Base-by-base conservation (phyloP, 1,140 invertebrate genomes). In the Heliconius eleuchia region DNA sequence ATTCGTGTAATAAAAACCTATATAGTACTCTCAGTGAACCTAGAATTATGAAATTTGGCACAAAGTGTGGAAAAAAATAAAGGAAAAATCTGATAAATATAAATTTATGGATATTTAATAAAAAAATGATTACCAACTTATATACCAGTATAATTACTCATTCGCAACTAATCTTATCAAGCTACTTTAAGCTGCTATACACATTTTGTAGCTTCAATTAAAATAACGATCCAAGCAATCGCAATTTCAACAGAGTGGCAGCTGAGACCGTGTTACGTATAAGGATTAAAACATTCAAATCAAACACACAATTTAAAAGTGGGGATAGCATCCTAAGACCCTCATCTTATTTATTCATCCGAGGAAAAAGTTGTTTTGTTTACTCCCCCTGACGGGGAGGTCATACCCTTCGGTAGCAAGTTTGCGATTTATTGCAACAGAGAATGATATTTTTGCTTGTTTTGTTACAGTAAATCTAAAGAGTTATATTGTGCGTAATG, bases 231-330 rank as follows among this genome's bases (percentile, higher is more conserved):
- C 70, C 55, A 78, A 76, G 78, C 77, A 79, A 73, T 73, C 76
- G 46, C 74, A 81, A 84, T 84, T 84, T 86, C 77, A 73, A 78
- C 73, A 71, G 73, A 81, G 81, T 75, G 77, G 80, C 86, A 87
- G 84, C 85, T 90, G 86, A 89, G 88, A 77, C 85, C 78, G 76
- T 86, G 85, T 83, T 88, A 84, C 86, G 83, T 78, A 81, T 90
- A 91, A 92, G 90, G 91, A 93, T 94, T 94, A 93, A 92, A 94
- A 93, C 90, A 93, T 94, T 91, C 90, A 93, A 94, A 94, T 94
- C 88, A 92, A 91, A 87, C 82, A 86, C 86, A 87, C 82, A 85
- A 87, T 90, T 90, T 88, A 83, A 88, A 87, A 85, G 87, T 84
- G 87, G 88, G 91, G 89, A 87, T 87, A 80, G 83, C 83, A 87